phyloP scores from a whole-genome alignment of 1,140 invertebrate genomes.

The Anthonomus grandis region DNA sequence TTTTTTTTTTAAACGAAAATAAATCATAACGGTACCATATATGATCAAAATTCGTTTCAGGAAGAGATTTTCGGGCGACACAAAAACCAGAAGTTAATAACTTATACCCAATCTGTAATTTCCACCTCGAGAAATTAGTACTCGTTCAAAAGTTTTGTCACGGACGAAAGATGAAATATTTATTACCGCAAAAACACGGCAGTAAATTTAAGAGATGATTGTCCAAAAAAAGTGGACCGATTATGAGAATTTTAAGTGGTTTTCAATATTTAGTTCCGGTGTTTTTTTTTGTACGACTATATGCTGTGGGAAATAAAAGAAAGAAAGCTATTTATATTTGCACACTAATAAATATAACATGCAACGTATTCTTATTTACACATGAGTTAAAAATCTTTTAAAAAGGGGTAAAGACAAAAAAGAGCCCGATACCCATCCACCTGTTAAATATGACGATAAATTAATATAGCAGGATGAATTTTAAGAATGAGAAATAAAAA shows the following conservation, averaged over 20 bases:
- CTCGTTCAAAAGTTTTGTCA: not conserved
- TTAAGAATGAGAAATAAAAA: too few relatives aligned
- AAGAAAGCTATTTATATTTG: too few relatives aligned
- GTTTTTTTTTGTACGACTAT: not conserved
- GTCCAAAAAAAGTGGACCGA: not conserved
- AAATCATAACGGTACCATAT: not conserved
- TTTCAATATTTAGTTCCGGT: not conserved
- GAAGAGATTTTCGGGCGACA: too few relatives aligned
- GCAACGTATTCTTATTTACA: too few relatives aligned
- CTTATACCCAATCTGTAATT: too few relatives aligned
- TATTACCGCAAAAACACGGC: not conserved
- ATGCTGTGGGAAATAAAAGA: not conserved
- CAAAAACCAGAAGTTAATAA: too few relatives aligned
- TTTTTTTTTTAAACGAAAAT: not conserved
- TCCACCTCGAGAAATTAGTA: constrained; percentile 1
- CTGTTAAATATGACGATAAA: too few relatives aligned
- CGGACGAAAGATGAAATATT: not conserved
- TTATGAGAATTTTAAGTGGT: not conserved
- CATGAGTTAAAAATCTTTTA: too few relatives aligned
- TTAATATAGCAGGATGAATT: too few relatives aligned
- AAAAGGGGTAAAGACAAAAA: too few relatives aligned
- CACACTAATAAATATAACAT: too few relatives aligned
- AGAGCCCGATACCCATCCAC: too few relatives aligned
- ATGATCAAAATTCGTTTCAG: not conserved
- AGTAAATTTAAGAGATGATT: not conserved